Evolutionary conservation across 2,888 invertebrate genomes (phyloP).

Genomic region (Clostera curtula): DNA sequence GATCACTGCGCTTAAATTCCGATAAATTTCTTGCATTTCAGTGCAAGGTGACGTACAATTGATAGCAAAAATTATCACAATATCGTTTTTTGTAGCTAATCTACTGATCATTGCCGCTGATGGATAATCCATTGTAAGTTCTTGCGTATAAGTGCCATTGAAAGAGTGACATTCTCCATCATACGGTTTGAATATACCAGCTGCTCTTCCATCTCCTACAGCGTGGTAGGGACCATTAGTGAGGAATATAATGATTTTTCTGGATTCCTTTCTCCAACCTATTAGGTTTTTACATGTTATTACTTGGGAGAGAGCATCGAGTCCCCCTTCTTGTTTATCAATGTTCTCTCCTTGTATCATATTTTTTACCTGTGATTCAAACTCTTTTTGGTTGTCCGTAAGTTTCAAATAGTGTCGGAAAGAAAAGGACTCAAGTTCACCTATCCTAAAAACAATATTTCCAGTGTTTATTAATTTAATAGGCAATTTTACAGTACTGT

Average conservation of each 20-base stretch:
- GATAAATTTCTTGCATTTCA: constrained; percentile 22
- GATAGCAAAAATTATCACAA: constrained; percentile 39
- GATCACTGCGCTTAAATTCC: constrained; percentile 22
- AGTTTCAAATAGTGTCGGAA: constrained; percentile 84
- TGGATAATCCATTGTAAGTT: constrained; percentile 83
- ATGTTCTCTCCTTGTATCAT: constrained; percentile 69
- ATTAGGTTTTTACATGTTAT: constrained; percentile 78
- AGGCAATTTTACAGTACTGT: too few species aligned
- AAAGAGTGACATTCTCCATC: constrained; percentile 80
- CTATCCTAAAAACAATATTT: too few species aligned
- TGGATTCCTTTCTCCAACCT: constrained; percentile 85
- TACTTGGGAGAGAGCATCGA: constrained; percentile 90
- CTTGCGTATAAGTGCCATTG: constrained; percentile 70
- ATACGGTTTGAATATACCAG: constrained; percentile 80
- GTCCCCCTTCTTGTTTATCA: constrained; percentile 86
- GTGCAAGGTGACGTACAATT: too few species aligned
- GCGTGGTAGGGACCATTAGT: constrained; percentile 85
- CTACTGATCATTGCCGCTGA: constrained; percentile 80
- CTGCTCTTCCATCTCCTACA: constrained; percentile 86
- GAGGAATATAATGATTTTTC: constrained; percentile 84
- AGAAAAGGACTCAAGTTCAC: too few species aligned
- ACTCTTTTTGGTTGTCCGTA: constrained; percentile 66
- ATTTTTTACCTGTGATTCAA: constrained; percentile 48
- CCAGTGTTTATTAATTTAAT: too few species aligned
- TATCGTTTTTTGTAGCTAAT: constrained; percentile 34